Evolutionary conservation across 2,888 invertebrate genomes (phyloP).

Genomic region (Eupelmus urozonus): DNA sequence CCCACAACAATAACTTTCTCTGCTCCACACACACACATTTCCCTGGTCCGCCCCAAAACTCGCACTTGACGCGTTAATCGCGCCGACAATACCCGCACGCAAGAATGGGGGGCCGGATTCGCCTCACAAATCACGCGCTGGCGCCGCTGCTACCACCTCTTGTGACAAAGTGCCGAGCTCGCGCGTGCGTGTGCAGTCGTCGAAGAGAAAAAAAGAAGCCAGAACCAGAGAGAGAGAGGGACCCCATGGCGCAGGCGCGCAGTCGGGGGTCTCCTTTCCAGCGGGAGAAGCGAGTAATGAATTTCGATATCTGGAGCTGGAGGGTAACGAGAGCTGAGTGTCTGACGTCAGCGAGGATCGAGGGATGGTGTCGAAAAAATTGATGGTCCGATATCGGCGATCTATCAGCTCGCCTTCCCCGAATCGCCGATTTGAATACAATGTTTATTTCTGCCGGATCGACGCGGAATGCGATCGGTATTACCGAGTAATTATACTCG

Average conservation of each 20-base stretch:
- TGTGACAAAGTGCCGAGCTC: conserved; percentile 55
- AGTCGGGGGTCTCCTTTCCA: conserved; percentile 49
- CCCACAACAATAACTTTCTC: too few relatives aligned
- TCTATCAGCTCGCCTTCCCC: too few relatives aligned
- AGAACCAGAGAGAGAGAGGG: not conserved
- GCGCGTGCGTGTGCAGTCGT: not conserved
- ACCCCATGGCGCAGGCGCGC: conserved; percentile 31
- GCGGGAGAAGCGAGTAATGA: not conserved
- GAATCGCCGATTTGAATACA: too few relatives aligned
- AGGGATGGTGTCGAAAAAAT: too few relatives aligned
- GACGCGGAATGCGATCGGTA: too few relatives aligned
- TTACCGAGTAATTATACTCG: too few relatives aligned
- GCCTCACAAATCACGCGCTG: conserved; percentile 54
- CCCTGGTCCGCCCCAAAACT: not conserved
- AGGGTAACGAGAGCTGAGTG: too few relatives aligned
- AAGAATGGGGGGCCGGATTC: conserved; percentile 50
- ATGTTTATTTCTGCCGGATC: too few relatives aligned
- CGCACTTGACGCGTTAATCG: conserved; percentile 36
- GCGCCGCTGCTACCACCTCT: conserved; percentile 8
- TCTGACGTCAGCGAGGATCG: too few relatives aligned
- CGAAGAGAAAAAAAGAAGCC: not conserved
- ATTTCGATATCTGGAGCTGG: not conserved
- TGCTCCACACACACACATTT: too few relatives aligned
- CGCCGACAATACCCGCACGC: conserved; percentile 30
- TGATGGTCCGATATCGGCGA: too few relatives aligned